Conservation (phyloP, 2,888 invertebrate species). For the Chalcis sispes region DNA sequence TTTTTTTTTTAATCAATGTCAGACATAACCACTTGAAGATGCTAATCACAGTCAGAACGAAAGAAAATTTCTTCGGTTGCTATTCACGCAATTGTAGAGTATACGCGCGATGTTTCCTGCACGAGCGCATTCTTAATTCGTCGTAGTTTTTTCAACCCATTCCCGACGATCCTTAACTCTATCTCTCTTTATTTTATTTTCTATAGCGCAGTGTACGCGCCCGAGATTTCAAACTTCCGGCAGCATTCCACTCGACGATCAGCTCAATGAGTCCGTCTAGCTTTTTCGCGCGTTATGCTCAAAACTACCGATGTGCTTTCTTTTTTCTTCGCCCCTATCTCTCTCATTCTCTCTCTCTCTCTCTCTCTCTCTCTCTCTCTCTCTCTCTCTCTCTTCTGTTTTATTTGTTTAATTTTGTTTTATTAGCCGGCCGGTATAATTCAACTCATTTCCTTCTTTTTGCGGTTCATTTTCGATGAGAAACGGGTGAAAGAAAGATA, state of each 20-base stretch:
- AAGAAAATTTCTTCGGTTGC: too few species aligned
- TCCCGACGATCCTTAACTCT: constrained; percentile 24
- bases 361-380: too few species aligned
- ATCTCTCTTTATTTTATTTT: background rate
- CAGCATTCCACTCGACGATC: constrained; percentile 32
- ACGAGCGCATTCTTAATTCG: constrained; percentile 9
- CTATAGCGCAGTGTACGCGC: background rate
- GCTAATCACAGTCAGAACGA: too few species aligned
- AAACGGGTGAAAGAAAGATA: background rate
- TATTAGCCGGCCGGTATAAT: background rate
- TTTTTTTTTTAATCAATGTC: too few species aligned
- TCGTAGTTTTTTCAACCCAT: constrained; percentile 8
- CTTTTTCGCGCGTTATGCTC: constrained; percentile 18
- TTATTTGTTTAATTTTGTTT: constrained; percentile 13
- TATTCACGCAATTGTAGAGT: too few species aligned
- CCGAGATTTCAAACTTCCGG: constrained; percentile 44
- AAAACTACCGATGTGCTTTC: background rate
- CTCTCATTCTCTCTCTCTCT: too few species aligned
- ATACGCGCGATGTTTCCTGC: too few species aligned
- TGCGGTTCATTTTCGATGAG: background rate
- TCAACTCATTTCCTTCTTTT: constrained; percentile 4
- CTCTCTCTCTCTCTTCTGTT: background rate
- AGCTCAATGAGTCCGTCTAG: too few species aligned
- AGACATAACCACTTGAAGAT: too few species aligned
- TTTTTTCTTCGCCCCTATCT: too few species aligned